phyloP scores from a whole-genome alignment of 2,797 vertebrate genomes.

The Podargus strigoides region DNA sequence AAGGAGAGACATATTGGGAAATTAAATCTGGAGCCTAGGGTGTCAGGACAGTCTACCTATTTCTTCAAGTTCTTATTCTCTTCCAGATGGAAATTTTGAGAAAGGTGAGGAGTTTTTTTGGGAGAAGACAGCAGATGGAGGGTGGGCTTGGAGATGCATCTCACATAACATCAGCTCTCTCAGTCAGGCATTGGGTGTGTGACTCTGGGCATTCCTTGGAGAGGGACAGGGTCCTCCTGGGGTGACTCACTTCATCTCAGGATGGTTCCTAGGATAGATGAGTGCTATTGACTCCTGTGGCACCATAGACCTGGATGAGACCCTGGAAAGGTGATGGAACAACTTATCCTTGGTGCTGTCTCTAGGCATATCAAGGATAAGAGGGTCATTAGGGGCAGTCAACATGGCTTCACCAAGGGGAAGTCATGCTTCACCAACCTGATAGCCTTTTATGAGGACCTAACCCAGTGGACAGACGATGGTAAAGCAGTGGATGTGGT shows the following conservation, averaged over 20 bases:
- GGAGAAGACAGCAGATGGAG: background rate
- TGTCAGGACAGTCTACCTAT: background rate
- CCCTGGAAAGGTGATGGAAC: no score
- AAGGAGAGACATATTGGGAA: background rate
- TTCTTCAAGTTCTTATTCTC: background rate
- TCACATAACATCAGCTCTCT: background rate
- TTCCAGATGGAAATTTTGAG: background rate
- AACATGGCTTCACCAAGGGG: no score
- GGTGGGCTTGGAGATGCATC: background rate
- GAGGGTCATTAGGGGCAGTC: no score
- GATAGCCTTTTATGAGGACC: no score
- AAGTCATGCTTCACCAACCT: no score
- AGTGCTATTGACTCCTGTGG: background rate
- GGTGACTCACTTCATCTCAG: background rate
- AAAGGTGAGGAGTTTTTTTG: background rate
- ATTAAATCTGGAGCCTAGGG: background rate
- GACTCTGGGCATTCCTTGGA: background rate
- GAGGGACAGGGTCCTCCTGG: background rate
- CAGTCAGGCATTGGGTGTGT: background rate
- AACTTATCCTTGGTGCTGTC: no score
- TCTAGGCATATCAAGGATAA: no score
- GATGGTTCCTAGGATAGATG: background rate
- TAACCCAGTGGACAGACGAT: no score
- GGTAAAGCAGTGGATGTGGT: no score
- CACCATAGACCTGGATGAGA: background rate